Evolutionary conservation across 1,140 invertebrate species (phyloP).

Genomic region (Tetramorium parvispinum): DNA sequence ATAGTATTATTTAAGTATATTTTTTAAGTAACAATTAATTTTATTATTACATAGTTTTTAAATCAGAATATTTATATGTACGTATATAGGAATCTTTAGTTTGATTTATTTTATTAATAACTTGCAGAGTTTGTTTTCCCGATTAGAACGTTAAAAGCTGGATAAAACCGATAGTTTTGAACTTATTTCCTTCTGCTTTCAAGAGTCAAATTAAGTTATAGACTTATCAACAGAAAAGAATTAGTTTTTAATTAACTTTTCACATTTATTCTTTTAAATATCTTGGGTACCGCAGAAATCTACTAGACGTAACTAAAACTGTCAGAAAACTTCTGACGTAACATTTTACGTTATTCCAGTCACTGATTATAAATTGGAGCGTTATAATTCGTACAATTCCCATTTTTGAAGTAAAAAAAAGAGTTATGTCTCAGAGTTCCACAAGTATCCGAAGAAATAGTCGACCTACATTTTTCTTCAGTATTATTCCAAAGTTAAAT

Average conservation of each 20-base stretch:
- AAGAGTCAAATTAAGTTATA: background rate
- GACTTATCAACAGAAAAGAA: background rate
- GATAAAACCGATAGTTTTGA: background rate
- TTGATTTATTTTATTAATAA: background rate
- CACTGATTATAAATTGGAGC: slow-evolving; percentile 20
- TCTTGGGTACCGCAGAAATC: background rate
- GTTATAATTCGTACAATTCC: slow-evolving; percentile 25
- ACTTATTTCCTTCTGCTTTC: background rate
- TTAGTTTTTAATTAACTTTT: slow-evolving; percentile 47
- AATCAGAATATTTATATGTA: background rate
- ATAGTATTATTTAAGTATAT: slow-evolving; percentile 1
- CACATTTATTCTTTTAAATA: slow-evolving; percentile 19
- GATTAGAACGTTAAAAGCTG: slow-evolving; percentile 11
- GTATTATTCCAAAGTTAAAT: background rate
- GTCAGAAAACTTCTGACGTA: background rate
- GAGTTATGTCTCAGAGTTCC: background rate
- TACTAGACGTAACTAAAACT: background rate
- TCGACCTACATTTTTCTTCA: background rate
- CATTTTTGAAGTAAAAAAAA: background rate
- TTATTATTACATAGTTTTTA: background rate
- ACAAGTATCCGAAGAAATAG: background rate
- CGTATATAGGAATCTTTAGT: background rate
- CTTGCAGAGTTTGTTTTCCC: background rate
- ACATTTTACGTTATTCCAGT: slow-evolving; percentile 17
- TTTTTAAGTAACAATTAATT: background rate